Evolutionary conservation across 2,888 invertebrate genomes (phyloP), one percentile per base, ranked within the genome.

Genomic region (Ametastegia equiseti): DNA sequence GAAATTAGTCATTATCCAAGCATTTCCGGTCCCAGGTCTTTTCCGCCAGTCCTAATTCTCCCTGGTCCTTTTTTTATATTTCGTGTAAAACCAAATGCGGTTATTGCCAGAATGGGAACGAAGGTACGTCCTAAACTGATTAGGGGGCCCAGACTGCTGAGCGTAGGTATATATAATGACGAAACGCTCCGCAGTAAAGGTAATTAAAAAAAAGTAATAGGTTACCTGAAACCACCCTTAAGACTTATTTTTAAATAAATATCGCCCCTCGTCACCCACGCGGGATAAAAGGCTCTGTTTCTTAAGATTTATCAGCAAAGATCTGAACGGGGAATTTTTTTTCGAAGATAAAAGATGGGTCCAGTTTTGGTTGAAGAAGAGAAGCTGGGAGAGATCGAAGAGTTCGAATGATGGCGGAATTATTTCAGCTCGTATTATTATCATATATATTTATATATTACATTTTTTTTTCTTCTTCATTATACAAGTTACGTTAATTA

Each of bases 191-290:
- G 81, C 77, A 80, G 81, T 63, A 81, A 82, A 84, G 85, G 85
- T 85, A 87, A 89, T 89, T 89, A 88, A 88, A 89, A 71, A n/a
- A 88, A 88, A 88, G 85, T 89, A 89, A 89, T 86, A 84, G 85
- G 85, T 82, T 85, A 87, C 80, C 80, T 73, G 73, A 79, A 36
- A 71, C 80, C 80, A 47, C 69, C 39, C 67, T 71, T 30, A 27
- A 71, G 23, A 27, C 15, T 45, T 71, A 5, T 63, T 45, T 47
- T 47, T 4, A 47, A 47, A 45, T 47, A 71, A 54, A n/a, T 11
- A 71, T 27, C n/a, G 15, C 45, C 42, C 47, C 7, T 13, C 27
- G 11, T 36, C 27, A 54, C 2, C 27, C 27, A 47, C 4, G 6
- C 9, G n/a, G 23, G 27, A 42, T 45, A 23, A 27, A 27, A 36